Conservation (phyloP, 2,113 vertebrate species). For the Trichomycterus rosablanca region DNA sequence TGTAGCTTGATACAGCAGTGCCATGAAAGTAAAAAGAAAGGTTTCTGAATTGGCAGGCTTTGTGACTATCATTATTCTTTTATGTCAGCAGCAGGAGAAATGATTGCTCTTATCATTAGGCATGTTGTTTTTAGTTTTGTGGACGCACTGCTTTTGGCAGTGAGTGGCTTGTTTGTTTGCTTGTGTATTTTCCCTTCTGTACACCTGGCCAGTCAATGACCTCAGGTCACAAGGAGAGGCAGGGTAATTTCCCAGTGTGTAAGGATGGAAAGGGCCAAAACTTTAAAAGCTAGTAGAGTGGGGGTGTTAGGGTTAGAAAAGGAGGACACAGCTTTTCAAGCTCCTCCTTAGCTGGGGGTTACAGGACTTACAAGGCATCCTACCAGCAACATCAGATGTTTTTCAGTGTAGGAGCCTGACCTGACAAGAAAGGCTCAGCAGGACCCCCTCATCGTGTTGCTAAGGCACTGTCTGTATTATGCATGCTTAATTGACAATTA, state of each 20-base stretch:
- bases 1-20: constrained; percentile 19
- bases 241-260: constrained; percentile 44
- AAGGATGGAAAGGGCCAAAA: constrained; percentile 9
- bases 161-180: constrained; percentile 57
- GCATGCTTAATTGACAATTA: constrained; percentile 99
- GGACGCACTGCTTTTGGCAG: constrained; percentile 47
- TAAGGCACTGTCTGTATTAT: constrained; percentile 84
- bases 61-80: constrained; percentile 6
- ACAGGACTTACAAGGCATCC: constrained; percentile 84
- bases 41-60: constrained; percentile 6
- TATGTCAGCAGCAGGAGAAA: constrained; percentile 29
- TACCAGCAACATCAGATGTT: constrained; percentile 96
- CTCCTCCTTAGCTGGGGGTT: constrained; percentile 64
- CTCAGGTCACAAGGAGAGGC: constrained; percentile 43
- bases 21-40: constrained; percentile 7
- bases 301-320: constrained; percentile 35
- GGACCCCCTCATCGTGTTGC: constrained; percentile 80
- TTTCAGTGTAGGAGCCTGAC: constrained; percentile 76
- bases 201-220: constrained; percentile 70
- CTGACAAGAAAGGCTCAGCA: constrained; percentile 84
- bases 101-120: constrained; percentile 49
- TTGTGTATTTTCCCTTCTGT: constrained; percentile 39
- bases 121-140: constrained; percentile 54
- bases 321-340: constrained; percentile 37
- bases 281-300: neutral